phyloP scores from a whole-genome alignment of 2,797 vertebrate genomes.

The Xyrichtys novacula region DNA sequence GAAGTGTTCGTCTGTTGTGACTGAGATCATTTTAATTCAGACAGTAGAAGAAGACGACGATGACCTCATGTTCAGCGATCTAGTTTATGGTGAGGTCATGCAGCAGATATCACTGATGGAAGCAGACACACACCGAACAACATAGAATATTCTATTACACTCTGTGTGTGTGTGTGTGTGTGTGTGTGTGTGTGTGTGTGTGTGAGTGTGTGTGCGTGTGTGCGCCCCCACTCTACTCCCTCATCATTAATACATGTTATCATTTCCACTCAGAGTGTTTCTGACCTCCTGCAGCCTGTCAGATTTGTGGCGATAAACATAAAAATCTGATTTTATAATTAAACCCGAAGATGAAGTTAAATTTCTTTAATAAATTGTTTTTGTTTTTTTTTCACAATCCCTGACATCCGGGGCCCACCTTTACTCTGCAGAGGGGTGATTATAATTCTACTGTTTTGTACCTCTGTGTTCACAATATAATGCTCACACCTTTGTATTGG shows the following conservation, averaged over 20 bases:
- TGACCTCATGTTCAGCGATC: slow-evolving; percentile 50
- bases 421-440: too few relatives aligned
- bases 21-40: too few relatives aligned
- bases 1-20: too few relatives aligned
- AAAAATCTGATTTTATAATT: not conserved
- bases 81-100: slow-evolving; percentile 54
- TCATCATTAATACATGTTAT: slow-evolving; percentile 64
- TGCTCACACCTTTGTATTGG: too few relatives aligned
- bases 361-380: too few relatives aligned
- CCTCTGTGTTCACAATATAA: too few relatives aligned
- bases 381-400: too few relatives aligned
- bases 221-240: slow-evolving; percentile 23
- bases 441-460: too few relatives aligned
- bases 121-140: slow-evolving; percentile 12
- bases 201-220: slow-evolving; percentile 29
- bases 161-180: slow-evolving; percentile 24
- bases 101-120: slow-evolving; percentile 43
- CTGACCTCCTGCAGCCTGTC: slow-evolving; percentile 14
- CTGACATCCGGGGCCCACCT: too few relatives aligned
- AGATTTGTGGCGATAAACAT: slow-evolving; percentile 8
- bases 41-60: not conserved
- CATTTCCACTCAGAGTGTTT: slow-evolving; percentile 43
- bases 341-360: not conserved
- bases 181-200: slow-evolving; percentile 28
- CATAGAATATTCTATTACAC: slow-evolving; percentile 65